Evolutionary conservation across 2,888 invertebrate species (phyloP), one percentile per base, ranked within the genome.

Genomic region (Aphrophora alni): DNA sequence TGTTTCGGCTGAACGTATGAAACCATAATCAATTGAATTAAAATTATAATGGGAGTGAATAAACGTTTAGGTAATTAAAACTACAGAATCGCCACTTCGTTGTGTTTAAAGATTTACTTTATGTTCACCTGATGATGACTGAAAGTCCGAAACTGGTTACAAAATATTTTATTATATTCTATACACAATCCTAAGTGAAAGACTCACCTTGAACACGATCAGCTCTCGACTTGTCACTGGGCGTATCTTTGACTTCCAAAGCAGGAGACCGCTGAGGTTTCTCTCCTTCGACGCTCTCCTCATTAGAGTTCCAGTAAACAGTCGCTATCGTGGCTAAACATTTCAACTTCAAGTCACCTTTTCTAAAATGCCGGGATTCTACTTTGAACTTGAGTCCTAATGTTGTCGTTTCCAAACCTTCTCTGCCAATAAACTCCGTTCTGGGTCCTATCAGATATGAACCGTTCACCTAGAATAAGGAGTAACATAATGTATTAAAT

Each of bases 291-390:
- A 44, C 44, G 17, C 44, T 44, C 17, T 44, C 33, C 93, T 94
- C 73, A 95, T 89, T 80, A 93, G 92, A 95, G 85, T 94, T 91
- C 93, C 94, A 95, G 89, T 96, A 96, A 71, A 96, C 93, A 59
- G 95, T 94, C 80, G 94, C 95, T 88, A 96, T 96, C 85, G 94
- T 95, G 82, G 96, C 96, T 87, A 95, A 91, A 90, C 97, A 97
- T 91, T 95, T 96, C 86, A 96, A 91, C 89, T 96, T 96, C 90
- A 97, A 92, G 89, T 95, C 95, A 87, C 95, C 95, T 86, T 92
- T 91, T 88, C 93, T 93, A 90, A 96, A 96, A 90, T 96, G 95
- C 88, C 94, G 93, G 85, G 91, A 91, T 27, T 93, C 93, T 85
- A 95, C 95, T 87, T 93, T 92, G 88, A 96, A 96, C 89, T 95